Conservation (phyloP, 1,140 invertebrate genomes). For the Phymorhynchus buccinoides region DNA sequence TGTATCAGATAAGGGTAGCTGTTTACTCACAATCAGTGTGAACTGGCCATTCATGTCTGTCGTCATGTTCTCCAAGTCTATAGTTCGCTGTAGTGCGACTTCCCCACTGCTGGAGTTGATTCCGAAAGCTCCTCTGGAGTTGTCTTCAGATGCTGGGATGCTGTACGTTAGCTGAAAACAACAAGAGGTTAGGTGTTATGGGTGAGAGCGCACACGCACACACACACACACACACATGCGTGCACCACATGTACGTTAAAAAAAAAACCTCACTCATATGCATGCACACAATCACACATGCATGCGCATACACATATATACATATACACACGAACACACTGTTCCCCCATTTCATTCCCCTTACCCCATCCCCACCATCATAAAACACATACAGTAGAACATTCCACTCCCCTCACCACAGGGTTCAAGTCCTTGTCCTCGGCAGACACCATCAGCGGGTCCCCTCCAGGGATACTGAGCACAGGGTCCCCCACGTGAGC, state of each 20-base stretch:
- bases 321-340: not conserved
- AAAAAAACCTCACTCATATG: too few species aligned
- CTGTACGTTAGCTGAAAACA: constrained; percentile 40
- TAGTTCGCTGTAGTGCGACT: constrained; percentile 9
- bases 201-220: not conserved
- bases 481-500: constrained; percentile 19
- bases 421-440: constrained; percentile 38
- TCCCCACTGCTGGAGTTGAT: constrained; percentile 30
- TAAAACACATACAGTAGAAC: not conserved
- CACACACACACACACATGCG: not conserved
- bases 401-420: constrained; percentile 9
- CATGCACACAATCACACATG: not conserved
- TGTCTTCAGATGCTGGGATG: constrained; percentile 35
- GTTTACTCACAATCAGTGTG: constrained; percentile 27
- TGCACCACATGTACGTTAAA: too few species aligned
- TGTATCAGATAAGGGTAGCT: too few species aligned
- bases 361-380: too few species aligned
- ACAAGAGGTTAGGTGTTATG: too few species aligned
- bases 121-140: constrained; percentile 43
- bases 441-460: constrained; percentile 31
- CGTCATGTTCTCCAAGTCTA: constrained; percentile 45
- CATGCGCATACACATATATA: not conserved
- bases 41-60: constrained; percentile 23
- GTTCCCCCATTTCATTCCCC: too few species aligned
- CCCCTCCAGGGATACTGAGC: not conserved